phyloP scores from a whole-genome alignment of 2,888 invertebrate species.

The Tenthredo distinguenda region DNA sequence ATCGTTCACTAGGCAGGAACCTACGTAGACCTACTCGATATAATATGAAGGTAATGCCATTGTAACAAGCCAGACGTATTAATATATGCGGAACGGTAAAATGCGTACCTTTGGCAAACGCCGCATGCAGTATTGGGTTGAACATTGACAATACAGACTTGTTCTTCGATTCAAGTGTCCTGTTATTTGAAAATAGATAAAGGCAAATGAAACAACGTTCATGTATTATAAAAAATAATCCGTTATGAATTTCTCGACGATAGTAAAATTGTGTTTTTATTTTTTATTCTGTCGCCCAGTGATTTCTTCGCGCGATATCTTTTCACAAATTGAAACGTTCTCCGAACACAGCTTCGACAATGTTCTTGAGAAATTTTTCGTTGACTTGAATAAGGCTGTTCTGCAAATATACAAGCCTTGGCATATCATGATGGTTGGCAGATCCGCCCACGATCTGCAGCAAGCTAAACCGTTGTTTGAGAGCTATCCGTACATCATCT shows the following conservation, averaged over 20 bases:
- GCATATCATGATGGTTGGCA: neutral
- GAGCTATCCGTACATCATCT: neutral
- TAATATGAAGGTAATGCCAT: neutral
- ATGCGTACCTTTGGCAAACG: neutral
- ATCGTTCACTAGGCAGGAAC: neutral
- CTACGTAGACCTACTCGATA: neutral
- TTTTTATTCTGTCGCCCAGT: neutral
- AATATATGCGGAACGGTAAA: neutral
- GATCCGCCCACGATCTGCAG: neutral
- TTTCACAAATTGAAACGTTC: neutral
- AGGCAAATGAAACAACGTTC: neutral
- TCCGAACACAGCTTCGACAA: neutral
- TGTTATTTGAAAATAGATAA: neutral
- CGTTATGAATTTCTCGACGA: neutral
- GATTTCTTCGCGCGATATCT: neutral
- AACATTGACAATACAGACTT: neutral
- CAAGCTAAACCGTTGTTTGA: neutral
- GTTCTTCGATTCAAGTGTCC: neutral
- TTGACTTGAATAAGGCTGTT: neutral
- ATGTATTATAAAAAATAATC: neutral
- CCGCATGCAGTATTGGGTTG: neutral
- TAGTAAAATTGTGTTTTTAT: neutral
- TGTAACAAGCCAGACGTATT: neutral
- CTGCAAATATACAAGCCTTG: neutral
- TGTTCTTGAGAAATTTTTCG: conserved; percentile 6